phyloP scores from a whole-genome alignment of 1,140 invertebrate genomes.

The Calephelis virginiensis region DNA sequence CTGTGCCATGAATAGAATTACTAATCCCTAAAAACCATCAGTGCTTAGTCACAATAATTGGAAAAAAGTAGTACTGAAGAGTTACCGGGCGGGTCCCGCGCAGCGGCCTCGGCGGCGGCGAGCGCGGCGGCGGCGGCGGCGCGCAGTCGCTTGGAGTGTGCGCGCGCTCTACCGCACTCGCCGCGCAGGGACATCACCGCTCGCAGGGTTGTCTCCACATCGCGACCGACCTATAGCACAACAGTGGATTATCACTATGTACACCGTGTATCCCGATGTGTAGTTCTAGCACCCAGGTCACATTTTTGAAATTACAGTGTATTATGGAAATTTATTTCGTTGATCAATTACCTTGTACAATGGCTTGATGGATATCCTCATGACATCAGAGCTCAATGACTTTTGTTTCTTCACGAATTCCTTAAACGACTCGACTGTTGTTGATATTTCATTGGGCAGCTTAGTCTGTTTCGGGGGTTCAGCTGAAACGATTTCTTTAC shows the following conservation, averaged over 20 bases:
- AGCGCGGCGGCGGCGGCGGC: constrained; percentile 50
- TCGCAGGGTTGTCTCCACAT: constrained; percentile 46
- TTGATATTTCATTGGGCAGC: constrained; percentile 85
- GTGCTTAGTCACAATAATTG: too few relatives aligned
- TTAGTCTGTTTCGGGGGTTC: constrained; percentile 68
- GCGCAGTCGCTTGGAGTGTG: constrained; percentile 46
- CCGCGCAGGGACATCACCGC: constrained; percentile 40
- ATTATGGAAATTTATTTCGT: too few relatives aligned
- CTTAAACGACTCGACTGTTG: constrained; percentile 82
- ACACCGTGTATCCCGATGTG: too few relatives aligned
- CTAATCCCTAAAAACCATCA: too few relatives aligned
- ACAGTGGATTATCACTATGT: too few relatives aligned
- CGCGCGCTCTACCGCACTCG: constrained; percentile 39
- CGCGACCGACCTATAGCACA: constrained; percentile 43
- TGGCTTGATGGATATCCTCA: constrained; percentile 84
- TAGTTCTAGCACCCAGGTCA: too few relatives aligned
- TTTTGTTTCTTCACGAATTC: constrained; percentile 92
- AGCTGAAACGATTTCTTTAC: constrained; percentile 36
- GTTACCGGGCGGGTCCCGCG: constrained; percentile 43
- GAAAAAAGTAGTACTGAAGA: too few relatives aligned
- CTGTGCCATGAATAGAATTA: too few relatives aligned
- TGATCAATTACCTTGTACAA: constrained; percentile 78
- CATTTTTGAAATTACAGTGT: too few relatives aligned
- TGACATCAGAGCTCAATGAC: constrained; percentile 88
- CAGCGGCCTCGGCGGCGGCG: constrained; percentile 48